Base-by-base conservation (phyloP, 2,113 vertebrate genomes). In the Mus spicilegus region DNA sequence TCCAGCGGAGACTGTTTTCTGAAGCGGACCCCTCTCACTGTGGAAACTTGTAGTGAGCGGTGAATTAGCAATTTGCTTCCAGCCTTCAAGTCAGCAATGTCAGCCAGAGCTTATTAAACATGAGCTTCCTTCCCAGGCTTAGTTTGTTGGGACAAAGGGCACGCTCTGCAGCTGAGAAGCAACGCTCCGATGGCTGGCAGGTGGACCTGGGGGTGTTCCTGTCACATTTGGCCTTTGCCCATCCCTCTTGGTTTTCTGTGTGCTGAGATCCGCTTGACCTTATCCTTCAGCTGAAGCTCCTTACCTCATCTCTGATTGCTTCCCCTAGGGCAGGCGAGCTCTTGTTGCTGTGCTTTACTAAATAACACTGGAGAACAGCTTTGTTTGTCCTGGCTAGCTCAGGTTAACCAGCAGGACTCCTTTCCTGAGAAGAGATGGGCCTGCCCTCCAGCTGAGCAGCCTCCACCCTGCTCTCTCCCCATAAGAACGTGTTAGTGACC, bases 231-330 rank as follows among this genome's bases (percentile, higher is more conserved):
- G 95, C 90, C 81, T 91, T 95, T 90, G 87, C 82, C 85, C 7
- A 46, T 91, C 78, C 93, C 75, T 17, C 61, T 96, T 69, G 7
- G 75, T 49, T 96, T 96, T 91, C 91, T 97, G 94, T 97, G 93
- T 63, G 16, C 81, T 46, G 51, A 90, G 93, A 93, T 94, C n/a
- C 1, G 87, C 96, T 87, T 89, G 93, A 90, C 94, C 95, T 96
- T 96, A 95, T 97, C 95, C 82, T 92, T 95, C 91, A 75, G 51
- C 51, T 80, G 61, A 92, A 95, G 84, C 85, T 90, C 46, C 46
- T 97, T 97, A 93, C 92, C 94, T 97, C 97, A 92, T 93, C 96
- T 95, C 86, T 95, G 95, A 97, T 95, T 93, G 96, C 97, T 97
- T 96, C 93, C 77, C 95, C 94, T 96, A 86, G 97, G 96, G 93